These are phyloP conservation scores for Dascillus cervinus DNA, from an alignment of 2,888 invertebrate genomes.

Conservation along the genomic window DNA sequence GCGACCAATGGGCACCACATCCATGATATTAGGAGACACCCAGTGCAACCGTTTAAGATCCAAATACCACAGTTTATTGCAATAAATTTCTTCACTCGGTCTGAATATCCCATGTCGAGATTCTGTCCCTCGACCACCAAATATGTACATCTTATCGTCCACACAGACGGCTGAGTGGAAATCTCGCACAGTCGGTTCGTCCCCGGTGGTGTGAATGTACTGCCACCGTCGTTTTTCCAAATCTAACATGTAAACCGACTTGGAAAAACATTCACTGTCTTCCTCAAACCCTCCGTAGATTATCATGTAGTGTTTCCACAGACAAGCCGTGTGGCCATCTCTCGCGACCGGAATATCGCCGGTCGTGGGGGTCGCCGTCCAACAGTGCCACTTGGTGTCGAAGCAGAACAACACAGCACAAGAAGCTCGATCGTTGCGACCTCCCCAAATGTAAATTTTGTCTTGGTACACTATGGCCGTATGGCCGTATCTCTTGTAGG, in stretches of 20 bases:
- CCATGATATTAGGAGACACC: slow-evolving; percentile 54
- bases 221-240: slow-evolving; percentile 67
- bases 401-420: slow-evolving; percentile 78
- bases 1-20: slow-evolving; percentile 67
- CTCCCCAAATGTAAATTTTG: slow-evolving; percentile 86
- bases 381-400: slow-evolving; percentile 61
- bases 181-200: slow-evolving; percentile 58
- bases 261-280: slow-evolving; percentile 69
- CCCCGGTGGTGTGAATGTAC: slow-evolving; percentile 47
- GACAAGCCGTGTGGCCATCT: slow-evolving; percentile 87
- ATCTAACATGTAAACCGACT: slow-evolving; percentile 68
- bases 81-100: slow-evolving; percentile 67
- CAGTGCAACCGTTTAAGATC: slow-evolving; percentile 66
- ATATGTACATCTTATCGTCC: slow-evolving; percentile 75
- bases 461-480: slow-evolving; percentile 75
- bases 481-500: slow-evolving; percentile 86
- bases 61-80: slow-evolving; percentile 66
- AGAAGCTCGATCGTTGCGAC: slow-evolving; percentile 76
- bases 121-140: slow-evolving; percentile 70
- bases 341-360: slow-evolving; percentile 73
- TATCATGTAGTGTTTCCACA: slow-evolving; percentile 72
- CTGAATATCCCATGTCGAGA: slow-evolving; percentile 59
- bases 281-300: slow-evolving; percentile 91
- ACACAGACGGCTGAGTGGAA: slow-evolving; percentile 82
- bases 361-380: slow-evolving; percentile 57